A percentile compares a stretch with the other conserved stretches of the same genome.
Evolutionary conservation across 2,113 vertebrate genomes (phyloP).

Genomic region (Orcinus orca): DNA sequence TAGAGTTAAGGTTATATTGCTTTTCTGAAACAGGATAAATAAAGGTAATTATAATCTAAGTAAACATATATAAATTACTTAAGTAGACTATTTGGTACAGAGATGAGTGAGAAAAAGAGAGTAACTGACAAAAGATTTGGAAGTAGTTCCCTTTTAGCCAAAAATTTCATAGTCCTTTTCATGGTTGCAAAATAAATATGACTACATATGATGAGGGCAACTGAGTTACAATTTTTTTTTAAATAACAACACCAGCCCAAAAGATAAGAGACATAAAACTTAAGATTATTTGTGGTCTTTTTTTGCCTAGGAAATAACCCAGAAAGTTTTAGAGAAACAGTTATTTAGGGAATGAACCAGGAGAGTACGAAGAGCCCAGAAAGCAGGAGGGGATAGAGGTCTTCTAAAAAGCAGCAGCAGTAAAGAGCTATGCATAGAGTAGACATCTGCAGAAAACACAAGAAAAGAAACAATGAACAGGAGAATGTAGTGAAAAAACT

Average conservation of each 20-base stretch:
- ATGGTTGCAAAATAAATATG: neutral
- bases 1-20: neutral
- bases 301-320: neutral
- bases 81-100: neutral
- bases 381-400: neutral
- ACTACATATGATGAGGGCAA: neutral
- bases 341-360: neutral
- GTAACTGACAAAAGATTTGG: neutral
- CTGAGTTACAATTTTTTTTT: neutral
- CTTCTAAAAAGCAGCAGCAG: neutral
- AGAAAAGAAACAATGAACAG: neutral
- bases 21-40: neutral
- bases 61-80: neutral
- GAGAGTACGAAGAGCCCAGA: neutral
- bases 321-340: neutral
- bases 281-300: neutral
- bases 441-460: neutral
- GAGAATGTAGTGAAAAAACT: neutral
- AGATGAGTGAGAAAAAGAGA: neutral
- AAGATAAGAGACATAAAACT: neutral
- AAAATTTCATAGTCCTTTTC: neutral
- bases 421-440: neutral
- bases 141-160: neutral
- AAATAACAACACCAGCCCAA: neutral
- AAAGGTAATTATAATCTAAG: neutral